phyloP scores from a whole-genome alignment of 30 jellyfish, hydroid and myxozoan species.

The Rhopilema esculentum region DNA sequence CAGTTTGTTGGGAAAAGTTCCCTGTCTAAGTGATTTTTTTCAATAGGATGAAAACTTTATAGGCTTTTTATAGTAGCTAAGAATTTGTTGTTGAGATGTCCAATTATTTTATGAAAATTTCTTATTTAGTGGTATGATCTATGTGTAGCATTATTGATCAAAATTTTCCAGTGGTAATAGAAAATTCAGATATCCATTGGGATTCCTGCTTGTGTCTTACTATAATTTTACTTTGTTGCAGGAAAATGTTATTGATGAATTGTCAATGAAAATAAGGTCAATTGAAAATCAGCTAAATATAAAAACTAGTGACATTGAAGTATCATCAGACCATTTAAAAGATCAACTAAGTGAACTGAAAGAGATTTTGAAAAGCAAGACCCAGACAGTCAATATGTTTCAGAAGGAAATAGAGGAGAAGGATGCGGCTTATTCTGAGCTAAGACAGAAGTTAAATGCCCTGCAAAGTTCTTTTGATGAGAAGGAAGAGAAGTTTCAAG shows the following conservation, averaged over 20 bases:
- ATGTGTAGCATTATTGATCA: too few relatives aligned
- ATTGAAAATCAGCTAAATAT: conserved; percentile 22
- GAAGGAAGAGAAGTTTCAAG: conserved; percentile 16
- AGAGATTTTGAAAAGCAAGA: conserved; percentile 55
- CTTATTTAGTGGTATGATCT: too few relatives aligned
- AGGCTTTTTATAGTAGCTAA: too few relatives aligned
- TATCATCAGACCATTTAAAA: conserved; percentile 42
- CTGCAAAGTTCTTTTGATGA: conserved; percentile 8
- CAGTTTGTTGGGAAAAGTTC: too few relatives aligned
- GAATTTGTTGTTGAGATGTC: too few relatives aligned
- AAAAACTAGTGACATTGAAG: conserved; percentile 31
- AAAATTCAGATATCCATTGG: too few relatives aligned
- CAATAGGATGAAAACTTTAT: too few relatives aligned
- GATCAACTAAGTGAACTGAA: conserved; percentile 32
- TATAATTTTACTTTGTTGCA: neutral
- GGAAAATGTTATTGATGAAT: conserved; percentile 39
- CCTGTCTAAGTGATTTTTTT: too few relatives aligned
- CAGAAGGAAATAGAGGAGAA: conserved; percentile 61
- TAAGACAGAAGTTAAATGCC: conserved; percentile 21
- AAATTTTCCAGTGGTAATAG: too few relatives aligned
- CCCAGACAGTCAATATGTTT: conserved; percentile 58
- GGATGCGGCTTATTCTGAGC: conserved; percentile 21
- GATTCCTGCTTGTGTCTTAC: too few relatives aligned
- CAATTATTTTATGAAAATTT: too few relatives aligned
- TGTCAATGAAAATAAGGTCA: conserved; percentile 13